Base-by-base conservation (phyloP, 2,113 vertebrate species). In the Seriola quinqueradiata region DNA sequence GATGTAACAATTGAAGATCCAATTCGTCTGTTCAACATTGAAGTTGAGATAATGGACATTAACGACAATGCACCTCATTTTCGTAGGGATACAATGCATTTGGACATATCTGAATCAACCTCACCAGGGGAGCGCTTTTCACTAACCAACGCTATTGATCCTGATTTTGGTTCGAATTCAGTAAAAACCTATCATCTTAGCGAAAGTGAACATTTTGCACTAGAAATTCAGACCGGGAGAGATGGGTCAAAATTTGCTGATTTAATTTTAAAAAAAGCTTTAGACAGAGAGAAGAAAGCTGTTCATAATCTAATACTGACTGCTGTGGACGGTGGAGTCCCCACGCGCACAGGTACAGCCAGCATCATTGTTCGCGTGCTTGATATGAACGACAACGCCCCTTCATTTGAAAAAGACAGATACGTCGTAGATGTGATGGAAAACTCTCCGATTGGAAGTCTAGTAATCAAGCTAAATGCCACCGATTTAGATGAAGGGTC, bases 381-480 rank as follows among this genome's bases (percentile, higher is more conserved):
- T 1, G 93, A 95, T 28, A 84, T 88, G 2, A 95, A 95, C 40
- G 92, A 93, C 91, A 94, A 94, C 84, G 88, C 90, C 77, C 93
- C 94, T 66, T 70, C 60, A 14, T 95, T 95, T 84, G 75, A 92
- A 8, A 73, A 88, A 75, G 83, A 84, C 52, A 87, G 28, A 25
- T 93, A 93, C 34, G 46, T 28, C 0, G 68, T 94, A 4, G 71
- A 91, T 63, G 61, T 94, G 58, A 88, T 92, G 83, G 94, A 94
- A 73, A 93, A 94, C 68, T 83, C 92, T 4, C 88, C 90, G 0
- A 81, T 91, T 36, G 93, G 93, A 9, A 92, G 82, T 59, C 38
- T 91, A n/a, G 87, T 94, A 0, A 68, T 92, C 2, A 75, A 92
- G 60, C 2, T 94, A 0, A 93, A 92, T 2, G 93, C 92, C 5